Evolutionary conservation across 2,888 invertebrate genomes (phyloP), one percentile per base, ranked within the genome.

Genomic region (Lysandra bellargus): DNA sequence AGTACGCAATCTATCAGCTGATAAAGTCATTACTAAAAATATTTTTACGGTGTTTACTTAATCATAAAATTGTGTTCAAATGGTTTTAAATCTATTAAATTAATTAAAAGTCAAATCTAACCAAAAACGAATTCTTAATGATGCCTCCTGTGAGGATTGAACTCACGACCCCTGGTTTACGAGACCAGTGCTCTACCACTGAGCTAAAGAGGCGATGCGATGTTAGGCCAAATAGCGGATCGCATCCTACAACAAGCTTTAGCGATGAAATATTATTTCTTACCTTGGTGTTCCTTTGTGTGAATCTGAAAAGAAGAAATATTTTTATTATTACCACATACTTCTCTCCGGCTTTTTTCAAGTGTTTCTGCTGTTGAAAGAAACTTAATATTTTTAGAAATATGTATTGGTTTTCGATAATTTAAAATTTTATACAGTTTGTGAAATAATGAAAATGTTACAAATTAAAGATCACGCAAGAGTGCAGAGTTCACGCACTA

Each of bases 151-250:
- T 96, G 96, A 96, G 96, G 96, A 96, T 96, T 96, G 96, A 96
- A 96, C 96, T 96, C 96, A 96, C 96, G 96, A 96, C 96, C 96
- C 96, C 96, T 96, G 96, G 96, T 96, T 96, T 96, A 96, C 96
- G 96, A 96, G 96, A 96, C 96, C 96, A 96, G 96, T 96, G 96
- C 96, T 96, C 96, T 96, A 96, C 96, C 96, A 96, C 96, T 96
- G 96, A 96, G 96, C 96, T 96, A 96, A 96, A 96, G 96, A 96
- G 96, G 96, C 96, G 88, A 87, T 89, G 87, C 37, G 53, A 74
- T 81, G 23, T 2, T 0, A 23, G 79, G 88, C 89, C 87, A 93
- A 93, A 93, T 91, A 86, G 78, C 81, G 81, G 72, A 82, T 30
- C 83, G 17, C 1, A 57, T 86, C 82, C 30, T 30, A 33, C 72